Conservation (phyloP, 2,888 invertebrate species). For the Autographa gamma region DNA sequence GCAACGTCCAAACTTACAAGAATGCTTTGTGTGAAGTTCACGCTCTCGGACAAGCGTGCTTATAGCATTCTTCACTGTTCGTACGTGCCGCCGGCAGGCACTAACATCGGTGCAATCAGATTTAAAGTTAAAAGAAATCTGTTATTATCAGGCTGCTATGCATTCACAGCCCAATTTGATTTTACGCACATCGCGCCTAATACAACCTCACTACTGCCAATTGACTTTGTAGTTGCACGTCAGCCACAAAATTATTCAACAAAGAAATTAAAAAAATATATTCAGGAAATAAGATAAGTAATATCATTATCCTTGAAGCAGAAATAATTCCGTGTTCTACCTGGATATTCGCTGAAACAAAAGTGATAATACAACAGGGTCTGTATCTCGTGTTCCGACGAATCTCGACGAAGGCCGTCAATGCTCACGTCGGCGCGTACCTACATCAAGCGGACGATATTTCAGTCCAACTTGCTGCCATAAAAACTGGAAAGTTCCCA, state of each 20-base stretch:
- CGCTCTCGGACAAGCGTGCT: slow-evolving; percentile 4
- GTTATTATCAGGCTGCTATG: no score
- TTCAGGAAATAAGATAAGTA: background rate
- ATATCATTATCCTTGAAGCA: background rate
- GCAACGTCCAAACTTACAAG: background rate
- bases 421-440: slow-evolving; percentile 48
- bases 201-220: no score
- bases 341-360: slow-evolving; percentile 6
- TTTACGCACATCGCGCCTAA: no score
- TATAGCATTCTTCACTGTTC: background rate
- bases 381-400: slow-evolving; percentile 28
- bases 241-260: no score
- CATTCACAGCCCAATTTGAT: no score
- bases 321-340: background rate
- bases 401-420: slow-evolving; percentile 40
- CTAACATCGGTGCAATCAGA: background rate
- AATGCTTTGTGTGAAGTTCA: slow-evolving; percentile 8
- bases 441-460: slow-evolving; percentile 54
- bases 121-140: background rate
- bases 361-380: slow-evolving; percentile 21
- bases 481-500: slow-evolving; percentile 57
- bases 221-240: no score
- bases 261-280: background rate
- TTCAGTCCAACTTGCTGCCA: slow-evolving; percentile 53
- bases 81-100: background rate